A percentile compares a stretch with the other conserved stretches of the same genome.
These are phyloP conservation scores for Heterodera filipjevi DNA, from an alignment of 2,888 invertebrate genomes.

Conservation along the genomic window DNA sequence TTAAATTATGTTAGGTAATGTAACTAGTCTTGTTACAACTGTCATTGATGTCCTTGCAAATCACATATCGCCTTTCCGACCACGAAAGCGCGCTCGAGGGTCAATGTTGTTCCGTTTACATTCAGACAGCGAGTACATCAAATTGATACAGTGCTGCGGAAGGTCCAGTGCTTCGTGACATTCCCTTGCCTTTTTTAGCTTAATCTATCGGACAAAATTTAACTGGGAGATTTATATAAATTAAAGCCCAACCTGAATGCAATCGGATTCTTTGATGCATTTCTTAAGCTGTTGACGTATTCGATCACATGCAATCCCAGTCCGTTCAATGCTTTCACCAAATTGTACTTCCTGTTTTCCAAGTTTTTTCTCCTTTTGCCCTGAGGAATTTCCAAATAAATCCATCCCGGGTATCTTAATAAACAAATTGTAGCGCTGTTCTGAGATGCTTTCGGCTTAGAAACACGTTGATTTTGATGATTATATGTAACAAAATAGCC, in stretches of 20 bases:
- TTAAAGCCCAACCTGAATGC: constrained; percentile 46
- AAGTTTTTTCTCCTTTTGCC: neutral
- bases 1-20: too few species aligned
- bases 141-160: constrained; percentile 7
- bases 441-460: too few species aligned
- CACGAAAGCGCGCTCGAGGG: constrained; percentile 55
- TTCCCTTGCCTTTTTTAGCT: constrained; percentile 12
- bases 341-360: neutral
- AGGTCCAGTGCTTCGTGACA: constrained; percentile 11
- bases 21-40: too few species aligned
- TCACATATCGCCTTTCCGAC: constrained; percentile 54
- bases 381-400: too few species aligned
- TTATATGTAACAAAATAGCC: too few species aligned
- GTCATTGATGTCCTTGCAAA: too few species aligned
- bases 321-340: constrained; percentile 29
- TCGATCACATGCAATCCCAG: constrained; percentile 58
- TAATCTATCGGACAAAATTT: neutral
- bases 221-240: neutral
- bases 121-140: constrained; percentile 12
- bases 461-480: too few species aligned
- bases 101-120: constrained; percentile 43
- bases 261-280: constrained; percentile 56
- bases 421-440: too few species aligned
- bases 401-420: too few species aligned
- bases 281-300: constrained; percentile 54